Base-by-base conservation (phyloP, 2,797 vertebrate genomes). In the Thaleichthys pacificus region DNA sequence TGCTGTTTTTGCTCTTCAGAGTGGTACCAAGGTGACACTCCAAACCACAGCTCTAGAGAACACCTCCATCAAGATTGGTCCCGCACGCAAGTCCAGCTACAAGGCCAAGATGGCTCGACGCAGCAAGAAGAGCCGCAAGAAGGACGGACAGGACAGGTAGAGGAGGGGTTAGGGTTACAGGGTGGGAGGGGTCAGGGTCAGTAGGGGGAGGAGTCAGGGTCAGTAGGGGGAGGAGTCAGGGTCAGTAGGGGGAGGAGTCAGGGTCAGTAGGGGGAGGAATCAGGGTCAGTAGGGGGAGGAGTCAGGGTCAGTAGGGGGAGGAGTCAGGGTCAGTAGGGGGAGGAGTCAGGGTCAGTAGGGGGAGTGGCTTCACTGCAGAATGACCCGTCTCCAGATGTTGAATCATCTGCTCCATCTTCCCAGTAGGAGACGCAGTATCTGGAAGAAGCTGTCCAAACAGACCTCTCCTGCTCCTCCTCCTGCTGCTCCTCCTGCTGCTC, bases 41-140 rank as follows among this genome's bases (percentile, higher is more conserved):
- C 82, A 96, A 80, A 97, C 97, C 0, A 97, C 96, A 0, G 94
- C 96, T 0, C 86, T 98, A 82, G 97, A 98, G 84, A 96, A 98
- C 89, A 97, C 97, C 0, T 96, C 95, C 21, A 98, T 98, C 74
- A 96, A 95, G 84, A 94, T 96, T 0, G 97, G 97, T 0, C 97
- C 97, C 0, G 97, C 96, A 0, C 91, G 96, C 42, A 97, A 95
- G 77, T 90, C 94, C 3, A 95, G 94, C 85, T 93, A 93, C 88
- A 96, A 93, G 84, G 93, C 93, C 0, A 95, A 96, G 84, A 97
- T 98, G 97, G 97, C 96, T 0, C 88, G 95, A 1, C 91, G 96
- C 70, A 96, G 94, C 78, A 97, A 97, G 88, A 95, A 94, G 82
- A 96, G 93, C 88, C 93, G 93, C 73, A 93, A 90, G 78, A 94